Evolutionary conservation across 2,113 vertebrate genomes (phyloP), one percentile per base, ranked within the genome.

Genomic region (Amphilophus citrinellus): DNA sequence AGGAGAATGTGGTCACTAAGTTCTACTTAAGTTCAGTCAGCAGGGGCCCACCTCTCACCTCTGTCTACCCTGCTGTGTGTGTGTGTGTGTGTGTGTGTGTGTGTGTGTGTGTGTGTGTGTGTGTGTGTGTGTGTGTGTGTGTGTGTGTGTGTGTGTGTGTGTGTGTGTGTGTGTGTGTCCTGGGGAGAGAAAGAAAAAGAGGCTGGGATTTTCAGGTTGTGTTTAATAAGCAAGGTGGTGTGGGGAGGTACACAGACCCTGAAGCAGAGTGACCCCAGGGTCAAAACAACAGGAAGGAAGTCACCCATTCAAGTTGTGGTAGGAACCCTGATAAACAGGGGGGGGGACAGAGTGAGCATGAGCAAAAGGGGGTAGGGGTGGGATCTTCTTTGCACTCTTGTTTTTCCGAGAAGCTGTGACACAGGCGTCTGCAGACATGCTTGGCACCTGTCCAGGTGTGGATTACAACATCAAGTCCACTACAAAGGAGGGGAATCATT

Each of bases 281-380:
- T 95, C 90, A 91, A 82, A 93, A 92, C 86, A 95, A 94, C 93
- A 90, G 93, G 92, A 94, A 94, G 92, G 85, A 94, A 94, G 88
- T 94, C 92, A 93, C 61, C 79, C 63, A 66, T 85, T 92, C 22
- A 82, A 83, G 77, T 60, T 68, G 53, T 35, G 37, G 75, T 27
- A 76, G 42, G n/a, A 47, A 61, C 15, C 47, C 24, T 68, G 82
- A 87, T 42, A 82, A 85, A 87, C 35, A 76, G 71, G 7, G 80
- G 60, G 44, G 62, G 27, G 65, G 80, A 85, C 30, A 65, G 76
- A 87, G 39, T 7, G 66, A 76, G 58, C 63, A 11, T 22, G 57
- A 76, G 81, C 4, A 6, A 82, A 76, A 37, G 10, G 62, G 22
- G 24, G 32, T 59, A 62, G 80, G 87, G 78, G 78, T 30, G 47